phyloP scores from a whole-genome alignment of 1,140 invertebrate species.

The Brachionus paranguensis region DNA sequence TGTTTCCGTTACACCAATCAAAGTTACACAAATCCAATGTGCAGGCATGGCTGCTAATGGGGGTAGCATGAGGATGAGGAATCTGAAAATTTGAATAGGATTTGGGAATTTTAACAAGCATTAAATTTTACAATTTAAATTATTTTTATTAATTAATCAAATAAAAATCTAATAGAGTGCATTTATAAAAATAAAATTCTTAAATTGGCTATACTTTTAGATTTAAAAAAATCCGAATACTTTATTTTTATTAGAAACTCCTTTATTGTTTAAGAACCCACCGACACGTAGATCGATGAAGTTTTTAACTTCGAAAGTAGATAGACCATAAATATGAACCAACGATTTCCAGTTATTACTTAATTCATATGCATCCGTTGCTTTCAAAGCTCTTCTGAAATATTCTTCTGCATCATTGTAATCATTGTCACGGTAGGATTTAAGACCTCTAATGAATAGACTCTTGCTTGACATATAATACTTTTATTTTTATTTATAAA shows the following conservation, averaged over 20 bases:
- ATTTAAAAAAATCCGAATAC: background rate
- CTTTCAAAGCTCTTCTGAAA: background rate
- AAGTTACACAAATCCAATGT: too few species aligned
- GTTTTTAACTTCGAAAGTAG: background rate
- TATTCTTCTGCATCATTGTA: background rate
- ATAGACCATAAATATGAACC: background rate
- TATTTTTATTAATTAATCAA: too few species aligned
- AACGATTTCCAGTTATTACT: background rate
- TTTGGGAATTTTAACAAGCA: too few species aligned
- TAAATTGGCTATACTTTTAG: too few species aligned
- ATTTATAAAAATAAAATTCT: too few species aligned
- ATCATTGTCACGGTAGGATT: background rate
- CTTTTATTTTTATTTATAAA: background rate
- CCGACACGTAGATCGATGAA: background rate
- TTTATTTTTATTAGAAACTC: background rate
- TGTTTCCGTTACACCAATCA: too few species aligned
- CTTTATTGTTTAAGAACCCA: background rate
- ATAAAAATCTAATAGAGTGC: too few species aligned
- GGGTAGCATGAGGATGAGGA: too few species aligned
- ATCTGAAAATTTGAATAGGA: too few species aligned
- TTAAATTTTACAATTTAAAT: too few species aligned
- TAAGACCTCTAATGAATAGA: background rate
- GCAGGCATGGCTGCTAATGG: too few species aligned
- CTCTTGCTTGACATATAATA: background rate
- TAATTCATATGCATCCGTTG: background rate